Base-by-base conservation (phyloP, 2,113 vertebrate species). In the Neodontobutis hainanensis region DNA sequence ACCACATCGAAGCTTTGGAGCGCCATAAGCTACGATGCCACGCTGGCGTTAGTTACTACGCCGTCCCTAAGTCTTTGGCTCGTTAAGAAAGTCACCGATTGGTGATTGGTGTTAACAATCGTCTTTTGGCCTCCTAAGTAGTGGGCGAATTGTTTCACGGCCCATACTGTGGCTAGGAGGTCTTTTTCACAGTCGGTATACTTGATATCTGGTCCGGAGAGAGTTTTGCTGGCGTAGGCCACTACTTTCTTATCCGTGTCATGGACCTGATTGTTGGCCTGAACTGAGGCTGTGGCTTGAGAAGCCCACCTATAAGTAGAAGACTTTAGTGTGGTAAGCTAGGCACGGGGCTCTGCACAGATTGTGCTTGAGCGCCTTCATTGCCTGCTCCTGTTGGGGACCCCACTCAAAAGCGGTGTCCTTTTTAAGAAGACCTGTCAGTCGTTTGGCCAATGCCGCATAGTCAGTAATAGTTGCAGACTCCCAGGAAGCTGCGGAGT, bases 151-250 rank as follows among this genome's bases (percentile, higher is more conserved):
- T 68, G 43, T 48, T 27, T 27, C 19, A 27, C 19, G 19, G 19
- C 19, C 19, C 19, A 27, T 2, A 27, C 19, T 27, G 19, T 58
- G 11, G 65, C 12, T 9, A 68, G n/a, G 27, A 68, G 43, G 4
- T 61, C 69, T 16, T 65, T 70, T 36, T 56, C 69, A 6, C 58
- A 75, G 43, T 62, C 36, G 10, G 59, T 34, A 35, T 27, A 66
- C n/a, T 68, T 63, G 2, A 4, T n/a, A 9, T 72, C 61, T 10
- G 43, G 38, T 9, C 36, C n/a, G 27, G 32, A 47, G 2, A 70
- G 34, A 3, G 16, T 12, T 32, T 34, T 34, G 19, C 53, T 60
- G 15, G 70, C n/a, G n/a, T n/a, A n/a, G n/a, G n/a, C n/a, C n/a
- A n/a, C n/a, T n/a, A n/a, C n/a, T n/a, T n/a, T n/a, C n/a, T n/a